phyloP scores from a whole-genome alignment of 2,888 invertebrate genomes.

The Drosophila paramelanica region DNA sequence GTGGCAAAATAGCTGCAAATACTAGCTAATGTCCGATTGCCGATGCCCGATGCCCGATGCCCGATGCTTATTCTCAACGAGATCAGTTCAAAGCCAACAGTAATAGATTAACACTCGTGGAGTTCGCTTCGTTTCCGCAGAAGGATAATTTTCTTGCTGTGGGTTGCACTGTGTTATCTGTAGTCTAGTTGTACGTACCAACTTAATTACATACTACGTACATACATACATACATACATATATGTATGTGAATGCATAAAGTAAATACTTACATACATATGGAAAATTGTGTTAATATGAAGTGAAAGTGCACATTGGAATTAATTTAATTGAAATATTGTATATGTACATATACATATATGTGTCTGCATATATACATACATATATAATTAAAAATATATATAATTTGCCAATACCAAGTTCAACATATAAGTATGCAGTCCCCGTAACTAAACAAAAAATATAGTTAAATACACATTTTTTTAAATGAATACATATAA shows the following conservation, averaged over 20 bases:
- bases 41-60: constrained; percentile 1
- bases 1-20: not conserved
- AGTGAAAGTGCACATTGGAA: constrained; percentile 30
- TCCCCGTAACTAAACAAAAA: not conserved
- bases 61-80: constrained; percentile 4
- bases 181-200: constrained; percentile 72
- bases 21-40: not conserved
- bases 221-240: constrained; percentile 16
- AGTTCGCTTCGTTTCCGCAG: constrained; percentile 73
- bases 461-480: not conserved
- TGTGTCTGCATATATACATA: not conserved
- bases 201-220: constrained; percentile 1
- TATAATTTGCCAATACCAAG: not conserved
- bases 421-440: not conserved
- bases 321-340: not conserved
- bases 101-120: constrained; percentile 80
- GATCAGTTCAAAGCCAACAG: constrained; percentile 58
- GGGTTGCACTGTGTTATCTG: constrained; percentile 60
- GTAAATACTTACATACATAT: constrained; percentile 9
- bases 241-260: constrained; percentile 10
- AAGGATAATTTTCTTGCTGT: constrained; percentile 59
- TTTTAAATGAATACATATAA: constrained; percentile 2
- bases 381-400: not conserved
- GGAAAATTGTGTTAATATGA: constrained; percentile 6
- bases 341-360: not conserved